These are phyloP conservation scores for Columba janthina DNA, from an alignment of 2,113 vertebrate genomes.

Conservation along the genomic window DNA sequence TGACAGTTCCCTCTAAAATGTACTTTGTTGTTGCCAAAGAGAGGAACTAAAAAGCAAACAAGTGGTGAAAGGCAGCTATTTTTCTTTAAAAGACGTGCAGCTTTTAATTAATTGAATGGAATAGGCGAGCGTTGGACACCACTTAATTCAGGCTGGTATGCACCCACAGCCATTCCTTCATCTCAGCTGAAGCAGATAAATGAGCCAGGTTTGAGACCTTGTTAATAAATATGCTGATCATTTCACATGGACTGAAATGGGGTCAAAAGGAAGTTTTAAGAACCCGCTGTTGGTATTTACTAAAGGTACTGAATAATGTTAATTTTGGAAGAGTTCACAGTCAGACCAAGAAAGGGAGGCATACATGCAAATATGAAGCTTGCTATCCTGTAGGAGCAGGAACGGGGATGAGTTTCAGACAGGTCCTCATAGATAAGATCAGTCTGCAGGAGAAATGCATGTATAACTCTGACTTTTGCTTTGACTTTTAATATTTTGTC, in stretches of 20 bases:
- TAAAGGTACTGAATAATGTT: conserved; percentile 4
- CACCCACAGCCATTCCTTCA: not conserved
- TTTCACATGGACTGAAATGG: conserved; percentile 8
- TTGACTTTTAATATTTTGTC: not conserved
- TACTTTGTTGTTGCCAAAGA: conserved; percentile 47
- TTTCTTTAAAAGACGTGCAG: conserved; percentile 21
- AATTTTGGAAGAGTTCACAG: conserved; percentile 35
- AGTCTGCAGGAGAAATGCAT: not conserved
- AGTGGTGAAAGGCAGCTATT: conserved; percentile 59
- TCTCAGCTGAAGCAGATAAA: not conserved
- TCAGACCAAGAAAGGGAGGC: not conserved
- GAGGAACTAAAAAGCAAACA: conserved; percentile 56
- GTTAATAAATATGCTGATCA: conserved; percentile 41
- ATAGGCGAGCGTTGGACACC: not conserved
- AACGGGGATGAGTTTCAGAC: not conserved
- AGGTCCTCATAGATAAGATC: not conserved
- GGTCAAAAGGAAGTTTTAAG: conserved; percentile 43
- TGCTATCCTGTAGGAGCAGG: not conserved
- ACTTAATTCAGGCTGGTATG: not conserved
- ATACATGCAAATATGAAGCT: not conserved
- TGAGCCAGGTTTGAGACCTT: conserved; percentile 16
- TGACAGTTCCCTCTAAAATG: conserved; percentile 40
- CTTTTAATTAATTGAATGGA: conserved; percentile 57
- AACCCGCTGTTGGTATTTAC: conserved; percentile 20
- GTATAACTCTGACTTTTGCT: not conserved